Conservation (phyloP, 2,113 vertebrate species). For the Ophiodon elongatus region DNA sequence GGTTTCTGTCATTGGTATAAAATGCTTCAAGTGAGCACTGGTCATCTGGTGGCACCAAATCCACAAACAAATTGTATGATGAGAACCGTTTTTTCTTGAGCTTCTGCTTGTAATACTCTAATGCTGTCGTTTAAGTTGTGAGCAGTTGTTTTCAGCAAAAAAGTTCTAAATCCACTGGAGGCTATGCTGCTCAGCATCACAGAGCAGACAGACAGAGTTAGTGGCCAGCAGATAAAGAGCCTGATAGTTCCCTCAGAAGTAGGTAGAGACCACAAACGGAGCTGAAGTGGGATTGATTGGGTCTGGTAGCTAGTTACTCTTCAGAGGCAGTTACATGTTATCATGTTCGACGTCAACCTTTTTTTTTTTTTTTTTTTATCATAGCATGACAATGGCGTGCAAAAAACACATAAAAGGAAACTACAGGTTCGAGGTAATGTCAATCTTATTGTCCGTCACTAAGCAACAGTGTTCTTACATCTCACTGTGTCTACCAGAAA, state of each 20-base stretch:
- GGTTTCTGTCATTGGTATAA: background rate
- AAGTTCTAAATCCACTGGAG: no score
- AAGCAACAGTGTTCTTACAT: conserved; percentile 7
- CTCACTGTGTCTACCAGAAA: background rate
- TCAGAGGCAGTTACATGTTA: background rate
- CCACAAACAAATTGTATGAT: no score
- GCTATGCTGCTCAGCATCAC: no score
- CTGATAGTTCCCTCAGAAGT: background rate
- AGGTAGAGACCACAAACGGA: background rate
- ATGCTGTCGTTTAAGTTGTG: no score
- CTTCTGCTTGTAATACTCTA: background rate
- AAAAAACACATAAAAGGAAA: conserved; percentile 18
- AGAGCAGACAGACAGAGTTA: background rate
- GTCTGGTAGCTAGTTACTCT: background rate
- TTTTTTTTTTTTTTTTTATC: no score
- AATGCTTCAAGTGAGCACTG: background rate
- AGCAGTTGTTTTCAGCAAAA: no score
- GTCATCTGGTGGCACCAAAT: background rate
- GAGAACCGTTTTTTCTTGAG: background rate
- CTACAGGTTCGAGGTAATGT: background rate
- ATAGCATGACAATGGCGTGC: background rate
- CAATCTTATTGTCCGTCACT: background rate
- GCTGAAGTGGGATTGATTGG: background rate
- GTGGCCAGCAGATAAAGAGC: background rate
- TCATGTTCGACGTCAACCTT: background rate